Percentiles rank a stretch among this genome's conserved stretches.
Evolutionary conservation across 1,140 invertebrate genomes (phyloP).

Genomic region (Platorchestia sp.): DNA sequence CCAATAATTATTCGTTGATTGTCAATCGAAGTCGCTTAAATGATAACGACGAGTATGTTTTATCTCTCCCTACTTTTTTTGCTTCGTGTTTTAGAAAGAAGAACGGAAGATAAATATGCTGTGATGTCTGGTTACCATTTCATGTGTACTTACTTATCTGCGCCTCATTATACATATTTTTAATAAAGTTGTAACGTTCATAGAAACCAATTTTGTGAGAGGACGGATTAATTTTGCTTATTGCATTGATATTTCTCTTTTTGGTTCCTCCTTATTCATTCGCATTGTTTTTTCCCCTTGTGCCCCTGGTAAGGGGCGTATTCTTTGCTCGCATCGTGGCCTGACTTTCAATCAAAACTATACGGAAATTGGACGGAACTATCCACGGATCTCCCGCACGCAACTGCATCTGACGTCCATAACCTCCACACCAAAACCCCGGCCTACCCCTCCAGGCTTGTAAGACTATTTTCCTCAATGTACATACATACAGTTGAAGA

Average conservation of each 20-base stretch:
- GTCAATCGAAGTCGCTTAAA: no score
- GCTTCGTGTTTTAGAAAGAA: no score
- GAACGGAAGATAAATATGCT: no score
- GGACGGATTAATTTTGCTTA: background rate
- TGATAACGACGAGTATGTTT: no score
- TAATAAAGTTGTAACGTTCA: no score
- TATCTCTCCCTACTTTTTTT: no score
- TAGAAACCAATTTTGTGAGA: no score
- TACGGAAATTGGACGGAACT: background rate
- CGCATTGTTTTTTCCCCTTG: background rate
- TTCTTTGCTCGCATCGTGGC: background rate
- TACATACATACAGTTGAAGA: background rate
- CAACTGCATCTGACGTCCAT: background rate
- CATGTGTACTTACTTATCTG: no score
- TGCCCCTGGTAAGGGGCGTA: background rate
- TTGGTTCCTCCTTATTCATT: conserved; percentile 4
- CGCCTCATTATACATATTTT: no score
- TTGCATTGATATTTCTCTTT: background rate
- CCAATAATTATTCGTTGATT: background rate
- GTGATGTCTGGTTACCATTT: no score
- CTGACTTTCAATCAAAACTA: background rate
- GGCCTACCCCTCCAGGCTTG: background rate
- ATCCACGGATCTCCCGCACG: background rate
- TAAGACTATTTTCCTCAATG: background rate
- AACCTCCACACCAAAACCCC: background rate